Percentiles rank a stretch among this genome's conserved stretches.
These are phyloP conservation scores for Cydia splendana DNA, from an alignment of 1,140 invertebrate species.

Conservation along the genomic window DNA sequence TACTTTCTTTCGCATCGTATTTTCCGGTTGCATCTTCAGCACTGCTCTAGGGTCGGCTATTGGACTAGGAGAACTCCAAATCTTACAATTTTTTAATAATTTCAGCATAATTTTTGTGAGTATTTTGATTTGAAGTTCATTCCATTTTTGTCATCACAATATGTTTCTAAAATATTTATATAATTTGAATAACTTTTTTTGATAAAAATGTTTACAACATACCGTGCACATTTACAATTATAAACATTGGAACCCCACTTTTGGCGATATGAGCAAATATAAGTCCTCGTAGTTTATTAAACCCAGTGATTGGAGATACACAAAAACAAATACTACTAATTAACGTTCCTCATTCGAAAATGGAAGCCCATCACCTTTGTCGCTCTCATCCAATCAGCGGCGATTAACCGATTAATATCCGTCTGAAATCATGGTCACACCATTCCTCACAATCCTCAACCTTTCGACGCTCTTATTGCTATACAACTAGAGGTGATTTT, in stretches of 20 bases:
- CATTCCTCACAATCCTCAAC: neutral
- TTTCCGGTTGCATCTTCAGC: too few relatives aligned
- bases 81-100: too few relatives aligned
- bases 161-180: too few relatives aligned
- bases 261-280: neutral
- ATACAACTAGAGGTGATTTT: neutral
- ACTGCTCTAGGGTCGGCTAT: too few relatives aligned
- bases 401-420: slow-evolving; percentile 49
- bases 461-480: neutral
- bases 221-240: neutral
- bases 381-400: slow-evolving; percentile 39
- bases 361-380: slow-evolving; percentile 25
- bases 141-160: too few relatives aligned
- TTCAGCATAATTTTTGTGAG: too few relatives aligned
- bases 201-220: too few relatives aligned
- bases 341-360: slow-evolving; percentile 10
- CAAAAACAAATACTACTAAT: neutral
- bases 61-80: too few relatives aligned
- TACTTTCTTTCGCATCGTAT: too few relatives aligned
- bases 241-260: neutral
- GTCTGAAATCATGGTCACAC: slow-evolving; percentile 22
- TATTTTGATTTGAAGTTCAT: too few relatives aligned
- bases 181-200: too few relatives aligned
- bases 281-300: neutral
- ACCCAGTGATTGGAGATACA: neutral